A percentile compares a stretch with the other conserved stretches of the same genome.
These are phyloP conservation scores for Acropternis orthonyx DNA, from an alignment of 2,797 vertebrate species.

Conservation along the genomic window DNA sequence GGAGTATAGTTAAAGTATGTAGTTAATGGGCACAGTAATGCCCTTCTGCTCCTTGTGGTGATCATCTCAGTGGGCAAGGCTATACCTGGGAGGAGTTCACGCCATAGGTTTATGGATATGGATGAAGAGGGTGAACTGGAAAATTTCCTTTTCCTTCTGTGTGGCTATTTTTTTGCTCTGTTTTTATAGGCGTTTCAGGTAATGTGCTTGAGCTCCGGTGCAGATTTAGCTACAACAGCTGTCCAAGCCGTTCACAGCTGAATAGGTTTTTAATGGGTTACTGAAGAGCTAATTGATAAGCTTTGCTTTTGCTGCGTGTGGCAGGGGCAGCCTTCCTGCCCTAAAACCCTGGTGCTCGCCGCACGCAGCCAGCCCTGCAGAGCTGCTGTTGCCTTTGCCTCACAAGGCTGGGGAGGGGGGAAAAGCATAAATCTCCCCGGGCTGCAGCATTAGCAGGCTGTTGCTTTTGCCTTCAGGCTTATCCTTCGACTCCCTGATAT, in stretches of 20 bases:
- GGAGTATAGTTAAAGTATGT: neutral
- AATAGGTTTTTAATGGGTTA: neutral
- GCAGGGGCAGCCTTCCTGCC: neutral
- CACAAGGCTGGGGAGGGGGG: neutral
- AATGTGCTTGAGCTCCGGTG: neutral
- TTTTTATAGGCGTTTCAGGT: neutral
- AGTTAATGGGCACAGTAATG: neutral
- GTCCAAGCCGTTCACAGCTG: neutral
- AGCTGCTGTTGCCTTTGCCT: neutral
- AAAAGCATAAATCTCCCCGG: neutral
- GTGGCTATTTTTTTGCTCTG: neutral
- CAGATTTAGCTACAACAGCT: conserved; percentile 5
- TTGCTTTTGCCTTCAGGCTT: neutral
- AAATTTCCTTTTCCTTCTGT: neutral
- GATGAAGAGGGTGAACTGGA: neutral
- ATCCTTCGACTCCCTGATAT: neutral
- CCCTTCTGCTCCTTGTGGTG: neutral
- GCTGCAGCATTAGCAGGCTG: neutral
- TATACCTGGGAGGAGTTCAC: neutral
- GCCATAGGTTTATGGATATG: accelerated
- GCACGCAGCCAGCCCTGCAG: neutral
- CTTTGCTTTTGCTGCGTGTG: neutral
- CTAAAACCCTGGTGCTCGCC: neutral
- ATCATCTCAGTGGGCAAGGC: neutral
- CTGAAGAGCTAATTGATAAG: neutral